These are phyloP conservation scores for Athalia circularis DNA, from an alignment of 2,888 invertebrate genomes.

Conservation along the genomic window DNA sequence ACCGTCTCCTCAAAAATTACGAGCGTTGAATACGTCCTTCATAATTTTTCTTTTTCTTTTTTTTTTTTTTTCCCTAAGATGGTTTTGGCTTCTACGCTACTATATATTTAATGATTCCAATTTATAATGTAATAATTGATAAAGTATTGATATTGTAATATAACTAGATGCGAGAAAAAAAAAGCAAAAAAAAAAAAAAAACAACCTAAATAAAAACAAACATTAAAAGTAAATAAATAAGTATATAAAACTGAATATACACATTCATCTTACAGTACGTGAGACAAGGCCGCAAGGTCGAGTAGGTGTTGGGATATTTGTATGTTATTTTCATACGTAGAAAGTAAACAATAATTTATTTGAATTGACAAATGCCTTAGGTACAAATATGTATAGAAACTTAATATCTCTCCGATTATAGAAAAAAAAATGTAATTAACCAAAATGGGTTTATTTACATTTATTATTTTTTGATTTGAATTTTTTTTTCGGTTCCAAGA, in stretches of 20 bases:
- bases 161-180: too few species aligned
- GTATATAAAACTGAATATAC: background rate
- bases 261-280: slow-evolving; percentile 10
- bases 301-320: slow-evolving; percentile 24
- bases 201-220: background rate
- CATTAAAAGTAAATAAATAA: background rate
- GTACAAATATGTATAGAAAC: slow-evolving; percentile 14
- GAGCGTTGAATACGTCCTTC: background rate
- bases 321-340: slow-evolving; percentile 14
- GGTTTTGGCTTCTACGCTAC: too few species aligned
- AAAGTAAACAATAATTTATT: background rate
- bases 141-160: too few species aligned
- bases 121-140: too few species aligned
- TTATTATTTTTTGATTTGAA: background rate
- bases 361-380: slow-evolving; percentile 1
- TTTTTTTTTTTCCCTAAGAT: too few species aligned
- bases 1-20: background rate
- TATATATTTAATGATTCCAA: too few species aligned
- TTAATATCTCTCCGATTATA: background rate
- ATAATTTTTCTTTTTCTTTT: too few species aligned
- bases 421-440: too few species aligned
- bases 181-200: too few species aligned
- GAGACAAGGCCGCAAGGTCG: slow-evolving; percentile 4
- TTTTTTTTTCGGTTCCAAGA: too few species aligned
- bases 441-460: too few species aligned